A percentile compares a stretch with the other conserved stretches of the same genome.
Conservation (phyloP, 92 coral and sea anemone species). For the Zoanthus solanderi region DNA sequence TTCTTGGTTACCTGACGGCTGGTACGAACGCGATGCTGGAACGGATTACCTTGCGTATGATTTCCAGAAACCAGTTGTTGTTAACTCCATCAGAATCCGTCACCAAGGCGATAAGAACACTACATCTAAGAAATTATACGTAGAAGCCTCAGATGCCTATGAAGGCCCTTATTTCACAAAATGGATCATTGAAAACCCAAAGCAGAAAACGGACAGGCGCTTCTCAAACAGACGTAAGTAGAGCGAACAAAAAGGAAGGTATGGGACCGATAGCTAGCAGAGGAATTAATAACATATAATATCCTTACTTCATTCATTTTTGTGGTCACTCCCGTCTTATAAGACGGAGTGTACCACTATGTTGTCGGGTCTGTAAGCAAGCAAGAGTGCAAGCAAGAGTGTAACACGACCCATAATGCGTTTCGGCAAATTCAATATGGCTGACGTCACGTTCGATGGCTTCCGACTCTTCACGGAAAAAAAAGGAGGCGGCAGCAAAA, state of each 20-base stretch:
- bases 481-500: too few relatives aligned
- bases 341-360: too few relatives aligned
- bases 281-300: not conserved
- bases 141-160: constrained; percentile 84
- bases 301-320: too few relatives aligned
- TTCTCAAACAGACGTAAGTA: constrained; percentile 84
- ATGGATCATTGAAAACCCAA: constrained; percentile 88
- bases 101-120: constrained; percentile 84
- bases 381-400: too few relatives aligned
- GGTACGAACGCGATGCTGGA: constrained; percentile 91
- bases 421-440: too few relatives aligned
- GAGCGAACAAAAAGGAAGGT: not conserved
- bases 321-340: too few relatives aligned
- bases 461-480: too few relatives aligned
- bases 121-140: constrained; percentile 77
- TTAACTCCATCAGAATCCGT: constrained; percentile 77
- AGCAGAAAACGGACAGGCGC: constrained; percentile 66
- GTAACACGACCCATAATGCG: too few relatives aligned
- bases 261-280: too few relatives aligned
- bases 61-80: constrained; percentile 80
- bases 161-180: constrained; percentile 78
- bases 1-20: constrained; percentile 97
- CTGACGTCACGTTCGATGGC: too few relatives aligned
- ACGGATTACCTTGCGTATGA: constrained; percentile 88
- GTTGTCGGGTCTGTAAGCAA: too few relatives aligned